Conservation (phyloP, 1,140 invertebrate genomes). For the Galleria mellonella region DNA sequence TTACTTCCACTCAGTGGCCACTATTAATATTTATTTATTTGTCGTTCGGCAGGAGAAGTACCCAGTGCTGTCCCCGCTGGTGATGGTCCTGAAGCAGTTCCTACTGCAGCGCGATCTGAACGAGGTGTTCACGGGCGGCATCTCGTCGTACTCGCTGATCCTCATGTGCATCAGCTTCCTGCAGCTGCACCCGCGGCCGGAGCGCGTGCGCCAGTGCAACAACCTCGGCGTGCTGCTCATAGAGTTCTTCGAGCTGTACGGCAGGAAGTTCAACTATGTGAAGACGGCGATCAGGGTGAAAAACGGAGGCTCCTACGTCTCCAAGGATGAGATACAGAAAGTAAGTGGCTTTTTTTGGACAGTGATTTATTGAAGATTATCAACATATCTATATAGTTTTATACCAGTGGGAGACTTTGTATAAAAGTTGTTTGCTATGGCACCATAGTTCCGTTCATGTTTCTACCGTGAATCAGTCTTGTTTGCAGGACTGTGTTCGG, state of each 20-base stretch:
- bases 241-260: conserved; percentile 98
- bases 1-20: no score
- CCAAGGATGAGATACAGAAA: conserved; percentile 93
- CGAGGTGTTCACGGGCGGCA: conserved; percentile 99
- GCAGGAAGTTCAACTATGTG: conserved; percentile 96
- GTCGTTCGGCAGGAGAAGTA: conserved; percentile 75
- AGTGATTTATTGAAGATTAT: no score
- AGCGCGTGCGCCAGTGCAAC: conserved; percentile 64
- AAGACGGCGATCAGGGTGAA: conserved; percentile 95
- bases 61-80: conserved; percentile 92
- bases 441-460: no score
- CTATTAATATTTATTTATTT: background rate
- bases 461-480: no score
- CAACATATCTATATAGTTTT: no score
- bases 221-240: conserved; percentile 97
- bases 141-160: conserved; percentile 98
- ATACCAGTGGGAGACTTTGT: no score
- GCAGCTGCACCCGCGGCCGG: conserved; percentile 80
- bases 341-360: conserved; percentile 15
- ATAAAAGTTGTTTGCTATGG: no score
- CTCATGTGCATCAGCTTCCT: conserved; percentile 99
- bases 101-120: conserved; percentile 97
- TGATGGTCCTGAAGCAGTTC: conserved; percentile 98
- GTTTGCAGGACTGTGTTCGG: no score
- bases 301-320: conserved; percentile 94